Evolutionary conservation across 2,888 invertebrate genomes (phyloP).

Genomic region (Coelinius sp.): DNA sequence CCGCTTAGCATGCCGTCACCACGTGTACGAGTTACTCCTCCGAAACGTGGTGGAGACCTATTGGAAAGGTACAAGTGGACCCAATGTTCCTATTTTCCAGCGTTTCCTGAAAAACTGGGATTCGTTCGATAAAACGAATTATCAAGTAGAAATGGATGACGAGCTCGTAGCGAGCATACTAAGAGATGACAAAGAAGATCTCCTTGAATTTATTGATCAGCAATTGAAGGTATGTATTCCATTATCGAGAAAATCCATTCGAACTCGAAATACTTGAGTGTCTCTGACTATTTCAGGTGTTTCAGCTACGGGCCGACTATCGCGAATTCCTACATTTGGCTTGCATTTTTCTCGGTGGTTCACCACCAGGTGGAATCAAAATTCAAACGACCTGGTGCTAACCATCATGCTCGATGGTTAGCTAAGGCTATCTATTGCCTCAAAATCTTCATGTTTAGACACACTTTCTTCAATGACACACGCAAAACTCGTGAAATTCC

Average conservation of each 20-base stretch:
- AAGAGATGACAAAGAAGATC: background rate
- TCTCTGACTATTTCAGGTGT: background rate
- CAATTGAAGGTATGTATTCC: background rate
- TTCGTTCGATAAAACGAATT: background rate
- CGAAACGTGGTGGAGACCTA: background rate
- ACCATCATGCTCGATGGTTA: conserved; percentile 56
- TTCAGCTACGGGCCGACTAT: background rate
- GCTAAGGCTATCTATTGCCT: conserved; percentile 54
- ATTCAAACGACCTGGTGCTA: conserved; percentile 46
- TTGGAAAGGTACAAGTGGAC: background rate
- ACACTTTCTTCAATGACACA: conserved; percentile 36
- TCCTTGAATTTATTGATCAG: conserved; percentile 10
- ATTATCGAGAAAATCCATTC: too few relatives aligned
- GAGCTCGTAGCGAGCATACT: background rate
- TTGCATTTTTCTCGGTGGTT: background rate
- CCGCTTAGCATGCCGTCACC: conserved; percentile 24
- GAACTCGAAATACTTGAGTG: too few relatives aligned
- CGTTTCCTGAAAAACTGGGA: conserved; percentile 1
- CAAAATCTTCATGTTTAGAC: conserved; percentile 54
- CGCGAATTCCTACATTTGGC: background rate
- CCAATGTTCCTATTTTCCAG: conserved; percentile 19
- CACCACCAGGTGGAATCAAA: conserved; percentile 22
- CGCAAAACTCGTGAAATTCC: conserved; percentile 43
- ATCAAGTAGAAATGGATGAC: conserved; percentile 18
- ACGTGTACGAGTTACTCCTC: conserved; percentile 15